Evolutionary conservation across 2,888 invertebrate genomes (phyloP).

Genomic region (Tinea semifulvella): DNA sequence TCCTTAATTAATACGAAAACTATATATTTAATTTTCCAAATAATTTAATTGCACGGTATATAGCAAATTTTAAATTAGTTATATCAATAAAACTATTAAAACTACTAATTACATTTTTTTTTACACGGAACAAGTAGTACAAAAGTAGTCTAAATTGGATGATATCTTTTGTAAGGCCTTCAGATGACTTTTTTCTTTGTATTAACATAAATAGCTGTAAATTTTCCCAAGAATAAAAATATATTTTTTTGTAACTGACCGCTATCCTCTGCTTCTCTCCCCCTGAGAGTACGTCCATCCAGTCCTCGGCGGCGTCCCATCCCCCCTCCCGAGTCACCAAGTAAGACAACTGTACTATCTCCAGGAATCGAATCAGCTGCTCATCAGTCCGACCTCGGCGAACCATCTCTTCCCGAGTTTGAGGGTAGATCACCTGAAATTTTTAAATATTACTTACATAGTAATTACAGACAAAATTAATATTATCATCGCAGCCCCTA

Average conservation of each 20-base stretch:
- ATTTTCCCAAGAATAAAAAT: neutral
- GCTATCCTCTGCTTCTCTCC: slow-evolving; percentile 99
- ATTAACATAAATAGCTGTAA: too few relatives aligned
- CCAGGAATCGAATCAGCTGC: slow-evolving; percentile 78
- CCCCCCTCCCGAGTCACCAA: slow-evolving; percentile 86
- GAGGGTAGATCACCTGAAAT: slow-evolving; percentile 88
- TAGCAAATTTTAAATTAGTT: too few relatives aligned
- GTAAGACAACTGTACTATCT: slow-evolving; percentile 85
- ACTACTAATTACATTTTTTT: neutral
- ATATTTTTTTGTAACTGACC: slow-evolving; percentile 42
- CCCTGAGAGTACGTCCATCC: slow-evolving; percentile 98
- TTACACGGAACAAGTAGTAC: too few relatives aligned
- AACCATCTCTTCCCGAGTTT: slow-evolving; percentile 85
- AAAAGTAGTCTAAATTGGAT: too few relatives aligned
- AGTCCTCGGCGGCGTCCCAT: slow-evolving; percentile 94
- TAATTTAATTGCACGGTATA: too few relatives aligned
- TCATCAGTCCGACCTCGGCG: slow-evolving; percentile 81
- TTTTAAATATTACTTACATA: neutral
- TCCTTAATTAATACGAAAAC: too few relatives aligned
- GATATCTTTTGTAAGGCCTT: too few relatives aligned
- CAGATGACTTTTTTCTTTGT: neutral
- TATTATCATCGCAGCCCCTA: too few relatives aligned
- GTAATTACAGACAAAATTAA: neutral
- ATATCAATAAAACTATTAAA: too few relatives aligned
- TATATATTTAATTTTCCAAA: too few relatives aligned